These are phyloP conservation scores for Umimayanthus chanpuru DNA, from an alignment of 92 coral and sea anemone genomes.

Conservation along the genomic window DNA sequence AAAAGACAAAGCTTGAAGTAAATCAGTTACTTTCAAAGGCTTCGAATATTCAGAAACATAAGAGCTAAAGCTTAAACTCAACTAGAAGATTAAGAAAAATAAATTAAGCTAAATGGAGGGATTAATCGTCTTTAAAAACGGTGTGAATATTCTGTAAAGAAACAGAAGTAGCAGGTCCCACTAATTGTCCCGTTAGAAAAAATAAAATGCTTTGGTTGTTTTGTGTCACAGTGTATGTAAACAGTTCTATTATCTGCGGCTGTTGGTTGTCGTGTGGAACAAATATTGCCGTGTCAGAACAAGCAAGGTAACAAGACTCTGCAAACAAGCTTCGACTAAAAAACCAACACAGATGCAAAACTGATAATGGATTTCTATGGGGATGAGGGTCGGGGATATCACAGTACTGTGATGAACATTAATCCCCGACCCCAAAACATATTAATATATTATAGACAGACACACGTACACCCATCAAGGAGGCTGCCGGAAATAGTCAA, in stretches of 20 bases:
- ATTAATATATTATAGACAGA: too few species aligned
- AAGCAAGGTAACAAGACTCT: slow-evolving; percentile 14
- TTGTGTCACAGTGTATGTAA: slow-evolving; percentile 20
- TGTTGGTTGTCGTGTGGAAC: slow-evolving; percentile 1
- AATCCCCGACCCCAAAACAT: too few species aligned
- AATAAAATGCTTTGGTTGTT: not conserved
- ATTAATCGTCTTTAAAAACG: not conserved
- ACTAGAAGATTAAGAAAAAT: not conserved
- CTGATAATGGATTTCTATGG: slow-evolving; percentile 21
- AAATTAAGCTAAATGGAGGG: not conserved
- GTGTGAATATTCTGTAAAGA: slow-evolving; percentile 24
- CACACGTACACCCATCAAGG: too few species aligned
- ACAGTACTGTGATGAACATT: too few species aligned
- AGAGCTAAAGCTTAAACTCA: not conserved
- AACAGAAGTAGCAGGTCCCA: not conserved
- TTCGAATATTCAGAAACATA: not conserved
- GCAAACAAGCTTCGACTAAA: slow-evolving; percentile 15
- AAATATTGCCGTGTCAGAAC: slow-evolving; percentile 19
- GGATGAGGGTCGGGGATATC: too few species aligned
- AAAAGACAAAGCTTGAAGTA: not conserved
- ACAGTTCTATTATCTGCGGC: slow-evolving; percentile 20
- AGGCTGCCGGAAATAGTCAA: too few species aligned
- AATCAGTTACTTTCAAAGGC: not conserved
- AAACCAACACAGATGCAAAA: slow-evolving; percentile 4
- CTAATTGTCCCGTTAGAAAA: slow-evolving; percentile 20